phyloP scores from a whole-genome alignment of 1,140 invertebrate genomes.

The Ruditapes philippinarum region DNA sequence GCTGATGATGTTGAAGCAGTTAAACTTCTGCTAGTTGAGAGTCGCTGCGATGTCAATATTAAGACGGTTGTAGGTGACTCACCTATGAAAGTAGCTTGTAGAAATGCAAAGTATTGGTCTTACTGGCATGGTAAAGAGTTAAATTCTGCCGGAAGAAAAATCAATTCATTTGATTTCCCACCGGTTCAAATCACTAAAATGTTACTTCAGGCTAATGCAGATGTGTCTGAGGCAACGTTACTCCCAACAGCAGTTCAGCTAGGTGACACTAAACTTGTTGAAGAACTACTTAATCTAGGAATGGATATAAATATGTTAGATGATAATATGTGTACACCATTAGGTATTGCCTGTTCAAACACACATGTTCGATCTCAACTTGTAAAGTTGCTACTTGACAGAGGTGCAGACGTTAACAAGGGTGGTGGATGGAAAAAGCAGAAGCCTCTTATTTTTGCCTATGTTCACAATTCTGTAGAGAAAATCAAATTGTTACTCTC shows the following conservation, averaged over 20 bases:
- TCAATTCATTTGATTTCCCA: constrained; percentile 75
- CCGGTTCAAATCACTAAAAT: constrained; percentile 81
- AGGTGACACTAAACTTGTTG: constrained; percentile 75
- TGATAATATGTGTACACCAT: constrained; percentile 80
- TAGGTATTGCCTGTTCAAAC: constrained; percentile 80
- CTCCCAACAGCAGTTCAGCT: constrained; percentile 82
- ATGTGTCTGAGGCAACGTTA: constrained; percentile 79
- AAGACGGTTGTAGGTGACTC: constrained; percentile 77
- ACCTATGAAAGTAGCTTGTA: constrained; percentile 80
- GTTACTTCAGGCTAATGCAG: constrained; percentile 77
- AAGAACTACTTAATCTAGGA: constrained; percentile 79
- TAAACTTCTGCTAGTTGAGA: constrained; percentile 72
- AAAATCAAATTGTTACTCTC: constrained; percentile 82
- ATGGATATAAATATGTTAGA: constrained; percentile 84
- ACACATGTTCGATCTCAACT: constrained; percentile 74
- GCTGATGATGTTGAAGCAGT: constrained; percentile 78
- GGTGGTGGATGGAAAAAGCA: constrained; percentile 82
- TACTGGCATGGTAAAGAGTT: constrained; percentile 77
- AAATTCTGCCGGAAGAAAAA: constrained; percentile 19
- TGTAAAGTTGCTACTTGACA: constrained; percentile 79
- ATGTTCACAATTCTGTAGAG: constrained; percentile 83
- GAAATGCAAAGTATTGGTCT: constrained; percentile 83
- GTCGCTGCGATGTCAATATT: constrained; percentile 79
- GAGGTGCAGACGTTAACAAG: constrained; percentile 82
- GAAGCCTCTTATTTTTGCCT: constrained; percentile 83